Percentiles rank a stretch among this genome's conserved stretches.
Evolutionary conservation across 2,797 vertebrate genomes (phyloP).

Genomic region (Netta rufina): DNA sequence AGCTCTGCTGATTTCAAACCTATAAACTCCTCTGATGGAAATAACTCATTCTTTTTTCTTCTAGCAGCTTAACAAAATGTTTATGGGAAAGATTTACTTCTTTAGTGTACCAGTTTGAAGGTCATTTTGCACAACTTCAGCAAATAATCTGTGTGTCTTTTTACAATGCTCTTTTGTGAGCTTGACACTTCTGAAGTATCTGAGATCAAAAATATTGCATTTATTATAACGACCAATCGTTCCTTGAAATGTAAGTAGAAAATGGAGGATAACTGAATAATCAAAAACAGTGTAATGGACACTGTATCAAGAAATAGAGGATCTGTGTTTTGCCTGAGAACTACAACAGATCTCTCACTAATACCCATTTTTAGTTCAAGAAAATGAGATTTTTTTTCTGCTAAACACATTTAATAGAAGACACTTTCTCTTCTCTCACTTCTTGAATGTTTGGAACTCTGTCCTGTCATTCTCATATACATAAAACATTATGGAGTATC

Average conservation of each 20-base stretch:
- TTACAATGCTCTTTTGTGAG: constrained; percentile 5
- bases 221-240: not conserved
- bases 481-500: not conserved
- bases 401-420: constrained; percentile 1
- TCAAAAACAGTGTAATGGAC: not conserved
- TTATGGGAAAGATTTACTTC: constrained; percentile 58
- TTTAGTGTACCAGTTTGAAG: constrained; percentile 58
- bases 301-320: not conserved
- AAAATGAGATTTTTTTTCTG: not conserved
- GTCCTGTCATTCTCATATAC: not conserved
- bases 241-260: not conserved
- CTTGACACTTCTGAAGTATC: not conserved
- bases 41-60: constrained; percentile 66
- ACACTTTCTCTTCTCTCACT: not conserved
- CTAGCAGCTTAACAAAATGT: constrained; percentile 59
- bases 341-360: not conserved
- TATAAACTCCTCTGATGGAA: constrained; percentile 67
- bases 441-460: constrained; percentile 1
- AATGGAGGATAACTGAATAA: not conserved
- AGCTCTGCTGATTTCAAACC: constrained; percentile 77
- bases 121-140: constrained; percentile 55
- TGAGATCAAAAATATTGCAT: not conserved
- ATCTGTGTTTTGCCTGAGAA: constrained; percentile 6
- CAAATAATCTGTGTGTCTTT: not conserved
- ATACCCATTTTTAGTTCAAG: not conserved